phyloP scores from a whole-genome alignment of 2,797 vertebrate genomes.

The Clarias platycephalus region DNA sequence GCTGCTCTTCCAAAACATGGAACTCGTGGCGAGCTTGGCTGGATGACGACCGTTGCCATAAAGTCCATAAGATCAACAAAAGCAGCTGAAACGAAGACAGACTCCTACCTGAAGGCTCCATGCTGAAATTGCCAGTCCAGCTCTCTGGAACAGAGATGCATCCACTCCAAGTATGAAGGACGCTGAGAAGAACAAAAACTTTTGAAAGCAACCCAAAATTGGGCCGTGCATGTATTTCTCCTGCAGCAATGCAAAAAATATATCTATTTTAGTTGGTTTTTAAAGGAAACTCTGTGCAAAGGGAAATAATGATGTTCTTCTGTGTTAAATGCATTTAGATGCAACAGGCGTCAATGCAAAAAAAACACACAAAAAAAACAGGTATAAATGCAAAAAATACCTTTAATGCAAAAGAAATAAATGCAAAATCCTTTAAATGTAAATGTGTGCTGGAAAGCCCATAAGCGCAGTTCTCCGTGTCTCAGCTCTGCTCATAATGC shows the following conservation, averaged over 20 bases:
- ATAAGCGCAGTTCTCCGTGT: slow-evolving; percentile 18
- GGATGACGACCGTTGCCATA: slow-evolving; percentile 70
- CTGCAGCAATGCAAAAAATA: slow-evolving; percentile 11
- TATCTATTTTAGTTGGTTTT: neutral
- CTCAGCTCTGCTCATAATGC: slow-evolving; percentile 31
- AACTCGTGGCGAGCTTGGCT: slow-evolving; percentile 94
- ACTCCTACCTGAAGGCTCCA: slow-evolving; percentile 70
- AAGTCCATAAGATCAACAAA: slow-evolving; percentile 75
- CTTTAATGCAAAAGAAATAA: neutral
- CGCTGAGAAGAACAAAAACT: slow-evolving; percentile 16
- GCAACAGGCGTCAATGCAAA: neutral
- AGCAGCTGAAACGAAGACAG: slow-evolving; percentile 67
- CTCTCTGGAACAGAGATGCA: slow-evolving; percentile 70
- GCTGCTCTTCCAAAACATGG: slow-evolving; percentile 91
- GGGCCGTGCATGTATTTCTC: neutral
- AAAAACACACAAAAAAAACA: neutral
- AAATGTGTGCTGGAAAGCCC: slow-evolving; percentile 2
- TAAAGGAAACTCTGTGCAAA: neutral
- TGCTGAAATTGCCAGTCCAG: slow-evolving; percentile 70
- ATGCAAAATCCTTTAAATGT: slow-evolving; percentile 8
- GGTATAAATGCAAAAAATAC: slow-evolving; percentile 13
- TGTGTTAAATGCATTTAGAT: neutral
- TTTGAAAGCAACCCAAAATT: slow-evolving; percentile 46
- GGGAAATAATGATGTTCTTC: neutral
- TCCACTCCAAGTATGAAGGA: slow-evolving; percentile 64